Conservation (phyloP, 2,888 invertebrate species). For the Stenodema calcarata region DNA sequence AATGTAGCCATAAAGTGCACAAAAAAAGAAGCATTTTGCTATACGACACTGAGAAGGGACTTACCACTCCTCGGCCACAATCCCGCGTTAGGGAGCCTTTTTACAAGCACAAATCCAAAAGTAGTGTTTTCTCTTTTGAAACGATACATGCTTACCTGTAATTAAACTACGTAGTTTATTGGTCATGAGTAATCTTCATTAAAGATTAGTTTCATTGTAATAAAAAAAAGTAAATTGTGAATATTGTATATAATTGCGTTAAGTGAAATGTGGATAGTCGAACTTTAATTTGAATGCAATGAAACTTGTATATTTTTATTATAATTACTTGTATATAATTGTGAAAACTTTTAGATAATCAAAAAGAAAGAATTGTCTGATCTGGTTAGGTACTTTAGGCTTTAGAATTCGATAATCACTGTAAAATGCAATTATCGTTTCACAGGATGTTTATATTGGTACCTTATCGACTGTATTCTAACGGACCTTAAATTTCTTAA, state of each 20-base stretch:
- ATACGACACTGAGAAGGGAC: not conserved
- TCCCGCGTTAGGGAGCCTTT: not conserved
- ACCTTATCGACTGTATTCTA: not conserved
- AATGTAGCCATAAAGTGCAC: not conserved
- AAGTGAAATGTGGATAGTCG: not conserved
- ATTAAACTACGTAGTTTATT: not conserved
- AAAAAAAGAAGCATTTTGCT: not conserved
- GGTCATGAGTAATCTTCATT: not conserved
- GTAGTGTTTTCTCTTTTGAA: not conserved
- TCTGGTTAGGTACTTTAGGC: not conserved
- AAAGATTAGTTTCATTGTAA: not conserved
- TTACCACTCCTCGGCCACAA: not conserved
- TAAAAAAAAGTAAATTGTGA: not conserved
- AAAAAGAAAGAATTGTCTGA: not conserved
- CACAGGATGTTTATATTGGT: not conserved
- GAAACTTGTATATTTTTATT: slow-evolving; percentile 32
- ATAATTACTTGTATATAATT: not conserved
- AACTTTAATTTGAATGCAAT: not conserved
- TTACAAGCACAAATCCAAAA: not conserved
- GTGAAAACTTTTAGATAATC: not conserved
- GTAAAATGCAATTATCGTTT: not conserved
- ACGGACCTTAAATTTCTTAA: not conserved
- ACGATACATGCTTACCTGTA: not conserved
- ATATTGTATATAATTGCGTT: not conserved
- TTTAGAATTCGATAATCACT: slow-evolving; percentile 4